phyloP scores from a whole-genome alignment of 2,888 invertebrate species.

The Pegoplata infirma region DNA sequence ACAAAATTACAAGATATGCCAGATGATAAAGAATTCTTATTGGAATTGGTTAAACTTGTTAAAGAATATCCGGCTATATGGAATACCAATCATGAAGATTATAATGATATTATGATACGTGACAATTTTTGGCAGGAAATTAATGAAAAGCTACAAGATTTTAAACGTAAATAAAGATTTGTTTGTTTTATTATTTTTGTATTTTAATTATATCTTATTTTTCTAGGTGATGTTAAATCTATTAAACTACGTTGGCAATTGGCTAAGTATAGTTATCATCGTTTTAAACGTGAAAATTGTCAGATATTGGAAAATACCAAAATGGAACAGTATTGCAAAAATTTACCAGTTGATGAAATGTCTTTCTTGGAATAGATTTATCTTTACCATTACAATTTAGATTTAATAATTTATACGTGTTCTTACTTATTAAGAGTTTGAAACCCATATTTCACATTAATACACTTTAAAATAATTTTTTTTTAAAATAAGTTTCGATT shows the following conservation, averaged over 20 bases:
- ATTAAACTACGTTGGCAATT: conserved; percentile 74
- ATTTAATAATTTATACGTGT: not conserved
- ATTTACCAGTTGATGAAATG: conserved; percentile 73
- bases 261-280: conserved; percentile 72
- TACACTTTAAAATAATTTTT: not conserved
- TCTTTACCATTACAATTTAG: not conserved
- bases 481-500: not conserved
- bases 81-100: conserved; percentile 69
- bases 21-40: conserved; percentile 71
- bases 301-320: conserved; percentile 66
- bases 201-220: not conserved
- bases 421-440: not conserved
- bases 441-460: not conserved
- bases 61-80: conserved; percentile 70
- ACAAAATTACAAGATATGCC: conserved; percentile 70
- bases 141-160: conserved; percentile 67
- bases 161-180: conserved; percentile 66
- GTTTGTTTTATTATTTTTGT: conserved; percentile 8
- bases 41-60: conserved; percentile 69
- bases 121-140: conserved; percentile 72
- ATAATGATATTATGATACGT: conserved; percentile 69
- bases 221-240: conserved; percentile 66
- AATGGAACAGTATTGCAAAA: conserved; percentile 69
- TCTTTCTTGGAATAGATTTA: conserved; percentile 66
- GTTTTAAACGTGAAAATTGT: conserved; percentile 69